These are phyloP conservation scores for Poecilia picta DNA, from an alignment of 2,797 vertebrate genomes.

Conservation along the genomic window DNA sequence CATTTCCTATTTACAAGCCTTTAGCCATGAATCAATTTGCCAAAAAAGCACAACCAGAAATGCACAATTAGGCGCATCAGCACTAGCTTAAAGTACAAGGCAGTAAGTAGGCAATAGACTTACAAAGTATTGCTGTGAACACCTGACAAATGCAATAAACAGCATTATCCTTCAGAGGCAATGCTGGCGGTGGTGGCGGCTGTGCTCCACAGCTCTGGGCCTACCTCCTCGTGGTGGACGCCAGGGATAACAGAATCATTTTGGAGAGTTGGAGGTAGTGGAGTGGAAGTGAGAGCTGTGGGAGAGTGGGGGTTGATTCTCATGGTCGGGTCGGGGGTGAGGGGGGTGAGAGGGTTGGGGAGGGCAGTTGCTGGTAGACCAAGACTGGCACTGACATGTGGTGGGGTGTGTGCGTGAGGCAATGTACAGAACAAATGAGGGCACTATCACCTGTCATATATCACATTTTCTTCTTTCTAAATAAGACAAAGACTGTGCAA, in stretches of 20 bases:
- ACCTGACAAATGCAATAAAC: slow-evolving; percentile 85
- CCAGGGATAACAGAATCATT: slow-evolving; percentile 54
- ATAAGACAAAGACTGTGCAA: slow-evolving; percentile 78
- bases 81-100: slow-evolving; percentile 76
- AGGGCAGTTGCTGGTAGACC: slow-evolving; percentile 68
- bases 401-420: slow-evolving; percentile 75
- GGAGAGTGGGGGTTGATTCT: slow-evolving; percentile 14
- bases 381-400: slow-evolving; percentile 77
- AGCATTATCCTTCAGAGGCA: slow-evolving; percentile 81
- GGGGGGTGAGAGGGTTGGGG: slow-evolving; percentile 19
- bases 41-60: slow-evolving; percentile 77
- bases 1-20: slow-evolving; percentile 65
- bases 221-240: slow-evolving; percentile 58
- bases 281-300: slow-evolving; percentile 27
- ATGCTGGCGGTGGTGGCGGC: slow-evolving; percentile 67
- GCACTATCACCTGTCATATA: slow-evolving; percentile 77
- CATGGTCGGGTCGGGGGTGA: slow-evolving; percentile 26
- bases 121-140: slow-evolving; percentile 80
- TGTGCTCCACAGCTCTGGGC: slow-evolving; percentile 72
- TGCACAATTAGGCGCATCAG: slow-evolving; percentile 76
- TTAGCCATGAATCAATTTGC: slow-evolving; percentile 74
- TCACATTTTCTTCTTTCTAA: slow-evolving; percentile 77
- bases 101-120: slow-evolving; percentile 82
- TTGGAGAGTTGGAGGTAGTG: slow-evolving; percentile 47
- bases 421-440: slow-evolving; percentile 80